Base-by-base conservation (phyloP, 2,113 vertebrate genomes). In the Phyllopteryx taeniolatus region DNA sequence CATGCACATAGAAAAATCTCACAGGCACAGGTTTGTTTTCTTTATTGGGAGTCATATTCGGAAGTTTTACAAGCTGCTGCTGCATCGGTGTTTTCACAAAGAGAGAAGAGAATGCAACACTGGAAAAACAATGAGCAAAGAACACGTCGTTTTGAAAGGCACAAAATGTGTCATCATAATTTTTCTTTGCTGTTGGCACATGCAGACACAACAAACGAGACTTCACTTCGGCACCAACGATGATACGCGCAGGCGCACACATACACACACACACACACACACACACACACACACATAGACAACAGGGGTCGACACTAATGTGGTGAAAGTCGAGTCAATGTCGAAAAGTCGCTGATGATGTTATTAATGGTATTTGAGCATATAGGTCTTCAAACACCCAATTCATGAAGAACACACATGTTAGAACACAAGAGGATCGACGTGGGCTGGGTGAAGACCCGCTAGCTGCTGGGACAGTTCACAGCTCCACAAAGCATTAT, bases 41-140 rank as follows among this genome's bases (percentile, higher is more conserved):
- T 91, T 92, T 94, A 92, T 91, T 91, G 81, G 59, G 89, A 90
- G 87, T 87, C 89, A 90, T 89, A 89, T 89, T 85, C 81, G 89
- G 84, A 89, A 91, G 87, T 86, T 90, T 88, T 89, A 91, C 86
- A 92, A 89, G 89, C 87, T 82, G 71, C 80, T 87, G 86, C 81
- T 90, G 7, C 59, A 31, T 89, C 87, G 83, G 91, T 86, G 80
- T 88, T 85, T 89, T 80, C 83, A 84, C 75, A 85, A 69, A 82
- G 71, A 83, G 67, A 83, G 78, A 84, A 87, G 82, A 87, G 82
- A 87, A 86, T 85, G 76, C 85, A 72, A 88, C 90, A 89, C 71
- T 81, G 77, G 31, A 83, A 84, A 87, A 88, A 83, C 83, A 86
- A 69, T 80, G 72, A 83, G 84, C 84, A 82, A 77, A 85, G 71